phyloP scores from a whole-genome alignment of 2,797 vertebrate genomes.

The Phataginus tetradactyla region DNA sequence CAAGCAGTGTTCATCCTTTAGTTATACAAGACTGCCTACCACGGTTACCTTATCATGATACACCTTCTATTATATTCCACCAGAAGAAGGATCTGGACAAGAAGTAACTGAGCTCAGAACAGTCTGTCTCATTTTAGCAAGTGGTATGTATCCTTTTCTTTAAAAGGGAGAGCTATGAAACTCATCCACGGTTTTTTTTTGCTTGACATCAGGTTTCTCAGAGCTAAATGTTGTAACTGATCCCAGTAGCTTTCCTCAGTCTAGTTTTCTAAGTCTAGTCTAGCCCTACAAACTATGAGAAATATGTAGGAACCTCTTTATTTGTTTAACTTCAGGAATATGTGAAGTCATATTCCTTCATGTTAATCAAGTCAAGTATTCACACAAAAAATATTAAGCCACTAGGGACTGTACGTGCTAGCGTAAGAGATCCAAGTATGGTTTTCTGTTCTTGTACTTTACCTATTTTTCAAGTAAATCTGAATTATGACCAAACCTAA shows the following conservation, averaged over 20 bases:
- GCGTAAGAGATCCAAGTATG: neutral
- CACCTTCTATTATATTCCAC: neutral
- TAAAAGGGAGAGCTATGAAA: neutral
- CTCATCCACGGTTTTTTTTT: neutral
- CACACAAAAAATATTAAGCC: neutral
- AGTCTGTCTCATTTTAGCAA: neutral
- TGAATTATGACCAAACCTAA: constrained; percentile 6
- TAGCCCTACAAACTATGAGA: neutral
- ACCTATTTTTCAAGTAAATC: neutral
- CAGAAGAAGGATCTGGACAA: constrained; percentile 11
- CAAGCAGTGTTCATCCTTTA: neutral
- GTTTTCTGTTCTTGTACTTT: neutral
- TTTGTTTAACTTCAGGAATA: constrained; percentile 25
- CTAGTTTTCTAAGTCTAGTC: neutral
- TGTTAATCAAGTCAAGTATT: neutral
- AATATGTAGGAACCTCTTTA: neutral
- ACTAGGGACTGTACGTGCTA: neutral
- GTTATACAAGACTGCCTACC: neutral
- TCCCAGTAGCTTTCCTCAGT: neutral
- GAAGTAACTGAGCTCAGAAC: neutral
- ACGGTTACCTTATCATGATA: neutral
- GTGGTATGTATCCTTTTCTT: neutral
- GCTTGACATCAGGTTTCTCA: constrained; percentile 8
- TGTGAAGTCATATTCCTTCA: neutral
- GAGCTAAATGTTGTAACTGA: neutral